Conservation (phyloP, 2,113 vertebrate genomes). For the Sinocyclocheilus anshuiensis region DNA sequence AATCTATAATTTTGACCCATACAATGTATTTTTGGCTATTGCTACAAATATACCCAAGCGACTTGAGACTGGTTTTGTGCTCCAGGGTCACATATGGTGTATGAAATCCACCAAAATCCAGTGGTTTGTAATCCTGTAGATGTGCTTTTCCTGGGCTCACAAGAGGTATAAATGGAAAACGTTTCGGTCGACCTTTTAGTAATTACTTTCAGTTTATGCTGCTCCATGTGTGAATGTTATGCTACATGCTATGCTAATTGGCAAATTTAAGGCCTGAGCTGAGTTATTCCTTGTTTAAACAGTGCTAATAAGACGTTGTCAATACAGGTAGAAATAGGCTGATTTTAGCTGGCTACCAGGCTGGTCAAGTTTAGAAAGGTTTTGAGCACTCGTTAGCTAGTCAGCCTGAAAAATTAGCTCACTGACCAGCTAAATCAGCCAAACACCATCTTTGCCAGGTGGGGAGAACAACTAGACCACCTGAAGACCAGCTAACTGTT, state of each 20-base stretch:
- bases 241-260: background rate
- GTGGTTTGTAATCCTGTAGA: slow-evolving; percentile 61
- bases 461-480: background rate
- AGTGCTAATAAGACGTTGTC: too few species aligned
- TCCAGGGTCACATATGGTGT: too few species aligned
- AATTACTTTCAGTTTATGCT: background rate
- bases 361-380: background rate
- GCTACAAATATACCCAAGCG: too few species aligned
- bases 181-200: background rate
- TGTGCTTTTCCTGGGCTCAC: slow-evolving; percentile 32
- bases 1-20: too few species aligned
- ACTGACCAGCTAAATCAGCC: background rate
- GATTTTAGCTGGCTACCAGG: too few species aligned
- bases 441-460: background rate
- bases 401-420: too few species aligned
- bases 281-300: too few species aligned
- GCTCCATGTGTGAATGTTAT: background rate
- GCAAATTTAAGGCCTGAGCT: background rate
- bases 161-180: slow-evolving; percentile 55
- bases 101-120: too few species aligned
- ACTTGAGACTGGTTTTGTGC: too few species aligned
- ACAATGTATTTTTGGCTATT: too few species aligned
- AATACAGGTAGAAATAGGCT: background rate
- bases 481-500: background rate
- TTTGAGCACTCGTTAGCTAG: too few species aligned